These are phyloP conservation scores for Tineola bisselliella DNA, from an alignment of 2,888 invertebrate species.

Conservation along the genomic window DNA sequence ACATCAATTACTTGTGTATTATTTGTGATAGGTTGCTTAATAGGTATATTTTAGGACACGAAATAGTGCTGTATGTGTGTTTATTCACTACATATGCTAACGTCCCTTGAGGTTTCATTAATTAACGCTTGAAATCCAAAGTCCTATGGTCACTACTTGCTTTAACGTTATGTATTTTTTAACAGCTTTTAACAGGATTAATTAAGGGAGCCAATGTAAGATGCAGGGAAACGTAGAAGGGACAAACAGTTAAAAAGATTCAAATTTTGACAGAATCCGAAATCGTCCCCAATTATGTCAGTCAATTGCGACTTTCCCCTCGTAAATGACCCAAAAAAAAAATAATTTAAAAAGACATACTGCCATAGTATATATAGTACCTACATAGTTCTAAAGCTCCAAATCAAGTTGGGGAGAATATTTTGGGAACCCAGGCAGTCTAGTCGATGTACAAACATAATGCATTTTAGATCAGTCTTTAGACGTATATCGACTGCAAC, in stretches of 20 bases:
- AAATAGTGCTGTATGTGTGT: neutral
- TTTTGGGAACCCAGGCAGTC: neutral
- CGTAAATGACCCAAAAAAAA: neutral
- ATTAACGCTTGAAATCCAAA: neutral
- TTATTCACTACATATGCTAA: neutral
- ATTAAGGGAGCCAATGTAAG: neutral
- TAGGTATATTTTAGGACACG: neutral
- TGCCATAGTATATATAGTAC: neutral
- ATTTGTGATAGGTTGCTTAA: neutral
- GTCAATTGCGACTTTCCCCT: neutral
- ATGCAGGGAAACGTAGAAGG: neutral
- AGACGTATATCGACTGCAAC: neutral
- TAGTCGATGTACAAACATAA: neutral
- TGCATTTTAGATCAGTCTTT: slow-evolving; percentile 1
- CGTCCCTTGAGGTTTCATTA: neutral
- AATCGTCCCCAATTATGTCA: neutral
- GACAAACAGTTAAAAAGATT: neutral
- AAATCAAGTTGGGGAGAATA: neutral
- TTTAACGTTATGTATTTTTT: neutral
- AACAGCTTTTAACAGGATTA: neutral
- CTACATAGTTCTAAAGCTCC: neutral
- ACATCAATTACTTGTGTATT: neutral
- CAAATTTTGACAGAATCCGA: neutral
- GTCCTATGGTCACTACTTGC: neutral
- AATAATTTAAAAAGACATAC: neutral